Conservation (phyloP, 2,113 vertebrate genomes). For the Zeus faber region DNA sequence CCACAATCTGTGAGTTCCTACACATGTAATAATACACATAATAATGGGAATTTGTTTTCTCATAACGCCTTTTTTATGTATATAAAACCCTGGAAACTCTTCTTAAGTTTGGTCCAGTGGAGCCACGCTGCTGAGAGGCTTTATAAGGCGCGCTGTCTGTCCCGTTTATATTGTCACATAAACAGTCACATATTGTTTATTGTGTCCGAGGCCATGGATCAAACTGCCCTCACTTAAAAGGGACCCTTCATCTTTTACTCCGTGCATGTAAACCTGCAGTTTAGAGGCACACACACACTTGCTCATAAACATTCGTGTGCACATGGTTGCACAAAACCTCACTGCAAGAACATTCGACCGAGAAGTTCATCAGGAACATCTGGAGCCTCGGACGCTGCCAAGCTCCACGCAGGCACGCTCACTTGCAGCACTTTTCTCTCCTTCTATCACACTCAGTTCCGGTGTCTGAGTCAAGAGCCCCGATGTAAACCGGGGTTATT, state of each 20-base stretch:
- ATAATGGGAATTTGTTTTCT: no score
- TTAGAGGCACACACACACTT: not conserved
- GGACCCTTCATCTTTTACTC: conserved; percentile 22
- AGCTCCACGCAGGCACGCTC: conserved; percentile 61
- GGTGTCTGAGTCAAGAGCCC: no score
- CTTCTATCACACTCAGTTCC: conserved; percentile 29
- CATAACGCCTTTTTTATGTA: no score
- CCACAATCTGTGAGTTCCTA: no score
- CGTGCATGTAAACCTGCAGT: conserved; percentile 13
- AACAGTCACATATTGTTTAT: conserved; percentile 73
- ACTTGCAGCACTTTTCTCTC: conserved; percentile 28
- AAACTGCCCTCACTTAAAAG: conserved; percentile 50
- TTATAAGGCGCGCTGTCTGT: conserved; percentile 42
- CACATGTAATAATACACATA: no score
- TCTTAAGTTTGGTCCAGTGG: no score
- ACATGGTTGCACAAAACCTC: conserved; percentile 12
- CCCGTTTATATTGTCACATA: conserved; percentile 39
- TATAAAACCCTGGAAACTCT: no score
- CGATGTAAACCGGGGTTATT: no score
- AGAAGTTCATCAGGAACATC: conserved; percentile 70
- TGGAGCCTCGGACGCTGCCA: conserved; percentile 61
- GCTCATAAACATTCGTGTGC: conserved; percentile 2
- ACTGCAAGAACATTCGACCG: conserved; percentile 43
- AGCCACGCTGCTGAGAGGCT: conserved; percentile 25
- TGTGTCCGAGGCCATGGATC: conserved; percentile 35